These are phyloP conservation scores for Microplitis manilae DNA, from an alignment of 2,888 invertebrate genomes.

Conservation along the genomic window DNA sequence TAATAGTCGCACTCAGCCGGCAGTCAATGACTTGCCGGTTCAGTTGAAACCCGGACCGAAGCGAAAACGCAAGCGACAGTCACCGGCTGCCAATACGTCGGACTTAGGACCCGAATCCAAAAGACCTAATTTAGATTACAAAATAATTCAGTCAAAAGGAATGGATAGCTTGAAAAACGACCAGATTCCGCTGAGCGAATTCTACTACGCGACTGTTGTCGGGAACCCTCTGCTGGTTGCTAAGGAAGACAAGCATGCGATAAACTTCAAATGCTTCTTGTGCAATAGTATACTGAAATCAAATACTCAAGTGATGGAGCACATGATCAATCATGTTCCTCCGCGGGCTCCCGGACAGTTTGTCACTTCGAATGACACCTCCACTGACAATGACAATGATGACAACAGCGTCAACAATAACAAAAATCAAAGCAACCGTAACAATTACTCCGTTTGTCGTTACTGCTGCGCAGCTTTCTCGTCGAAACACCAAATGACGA, in stretches of 20 bases:
- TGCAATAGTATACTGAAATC: conserved; percentile 63
- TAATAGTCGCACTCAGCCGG: conserved; percentile 11
- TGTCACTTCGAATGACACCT: conserved; percentile 52
- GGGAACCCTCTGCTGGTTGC: conserved; percentile 56
- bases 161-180: conserved; percentile 54
- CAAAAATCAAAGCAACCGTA: background rate
- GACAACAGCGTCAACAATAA: background rate
- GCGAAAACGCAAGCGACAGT: conserved; percentile 53
- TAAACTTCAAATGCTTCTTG: conserved; percentile 67
- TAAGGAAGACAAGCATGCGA: conserved; percentile 58
- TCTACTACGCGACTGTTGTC: conserved; percentile 67
- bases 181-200: conserved; percentile 58
- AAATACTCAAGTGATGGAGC: conserved; percentile 69
- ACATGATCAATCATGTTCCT: conserved; percentile 67
- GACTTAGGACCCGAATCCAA: conserved; percentile 69
- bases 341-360: conserved; percentile 65
- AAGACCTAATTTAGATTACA: conserved; percentile 52
- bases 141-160: conserved; percentile 10
- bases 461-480: conserved; percentile 69
- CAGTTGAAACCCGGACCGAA: conserved; percentile 63
- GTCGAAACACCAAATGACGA: conserved; percentile 65
- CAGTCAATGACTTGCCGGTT: conserved; percentile 63
- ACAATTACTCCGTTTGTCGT: conserved; percentile 58
- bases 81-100: no score
- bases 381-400: background rate